Evolutionary conservation across 1,140 invertebrate species (phyloP), one percentile per base, ranked within the genome.

Genomic region (Prorops nasuta): DNA sequence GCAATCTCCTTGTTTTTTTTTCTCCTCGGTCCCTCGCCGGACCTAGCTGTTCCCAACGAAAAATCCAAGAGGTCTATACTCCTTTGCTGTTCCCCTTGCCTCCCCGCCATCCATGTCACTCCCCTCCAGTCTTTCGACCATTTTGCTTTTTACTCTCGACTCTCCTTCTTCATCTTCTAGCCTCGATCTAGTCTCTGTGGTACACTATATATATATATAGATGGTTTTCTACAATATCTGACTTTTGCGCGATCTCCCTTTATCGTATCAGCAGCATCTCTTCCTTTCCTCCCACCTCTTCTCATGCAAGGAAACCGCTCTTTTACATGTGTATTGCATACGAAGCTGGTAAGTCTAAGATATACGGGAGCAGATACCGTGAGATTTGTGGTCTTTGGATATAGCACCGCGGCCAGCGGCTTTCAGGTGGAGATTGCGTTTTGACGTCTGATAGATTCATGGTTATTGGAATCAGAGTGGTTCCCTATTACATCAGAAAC

Each of bases 361-460:
- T 70, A 67, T 66, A 67, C 63, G 60, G 50, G 43, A 49, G 41
- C 43, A 65, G 63, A 68, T 68, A 72, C 37, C 54, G 46, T 42
- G 58, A 71, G 72, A 73, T 74, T 74, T 72, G 72, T 71, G 65
- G 66, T 68, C 49, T 51, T 45, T 39, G 20, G 44, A 45, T 36
- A 45, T 20, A 24, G 15, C 34, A 14, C n/a, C 19, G 12, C 28
- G 51, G 60, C 63, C 52, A 42, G 28, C 41, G 35, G 59, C 56
- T 68, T 71, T 68, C 69, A 71, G 63, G 64, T 68, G 55, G 64
- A 74, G 72, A 76, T 77, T 76, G 72, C 64, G 58, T 74, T 76
- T 74, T 76, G 75, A 77, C 75, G 56, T 74, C 51, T 76, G 75
- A 77, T 77, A 71, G 72, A 76, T 77, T 77, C 74, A 77, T 77